Evolutionary conservation across 1,140 invertebrate species (phyloP), one percentile per base, ranked within the genome.

Genomic region (Steinernema feltiae): DNA sequence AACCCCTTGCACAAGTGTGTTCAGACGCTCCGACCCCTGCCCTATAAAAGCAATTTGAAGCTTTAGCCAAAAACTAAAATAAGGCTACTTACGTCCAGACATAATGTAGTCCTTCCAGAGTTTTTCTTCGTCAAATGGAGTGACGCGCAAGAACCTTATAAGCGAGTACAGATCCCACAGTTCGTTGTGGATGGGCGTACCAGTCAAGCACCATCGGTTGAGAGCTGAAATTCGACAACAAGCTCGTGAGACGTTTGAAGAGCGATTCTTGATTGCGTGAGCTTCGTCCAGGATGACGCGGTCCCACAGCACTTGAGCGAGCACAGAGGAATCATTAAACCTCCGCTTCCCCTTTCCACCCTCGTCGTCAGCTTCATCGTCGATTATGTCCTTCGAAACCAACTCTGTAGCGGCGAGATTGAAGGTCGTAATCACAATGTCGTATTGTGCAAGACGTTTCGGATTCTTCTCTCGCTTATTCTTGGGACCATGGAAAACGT

Each of bases 181-280:
- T 86, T 94, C 92, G 86, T 98, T 98, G 80, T 98, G 95, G 71
- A 98, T 92, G 0, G 95, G 95, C 0, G 95, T 98, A 15, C 95
- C 95, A 3, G 94, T 95, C 0, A 98, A 72, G 72, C 79, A 91
- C 94, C 94, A 97, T 63, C 93, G 90, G 31, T 90, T 89, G 63
- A 85, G 87, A 0, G 88, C 90, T 0, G 81, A 79, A 1, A 97
- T 84, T 17, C 86, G 85, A 84, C 90, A 92, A 0, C 92, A 91
- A 0, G 92, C 91, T 80, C 90, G 81, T 0, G 92, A 91, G 0
- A 90, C 91, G 72, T 90, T 88, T 21, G 91, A 91, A 87, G 93
- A 94, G 82, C 92, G 90, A 88, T 98, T 98, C 76, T 94, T 91
- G 2, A 98, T 92, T 1, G 90, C 89, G 87, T 98, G 95, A 0